These are phyloP conservation scores for Poecilia picta DNA, from an alignment of 2,797 vertebrate species.

Conservation along the genomic window DNA sequence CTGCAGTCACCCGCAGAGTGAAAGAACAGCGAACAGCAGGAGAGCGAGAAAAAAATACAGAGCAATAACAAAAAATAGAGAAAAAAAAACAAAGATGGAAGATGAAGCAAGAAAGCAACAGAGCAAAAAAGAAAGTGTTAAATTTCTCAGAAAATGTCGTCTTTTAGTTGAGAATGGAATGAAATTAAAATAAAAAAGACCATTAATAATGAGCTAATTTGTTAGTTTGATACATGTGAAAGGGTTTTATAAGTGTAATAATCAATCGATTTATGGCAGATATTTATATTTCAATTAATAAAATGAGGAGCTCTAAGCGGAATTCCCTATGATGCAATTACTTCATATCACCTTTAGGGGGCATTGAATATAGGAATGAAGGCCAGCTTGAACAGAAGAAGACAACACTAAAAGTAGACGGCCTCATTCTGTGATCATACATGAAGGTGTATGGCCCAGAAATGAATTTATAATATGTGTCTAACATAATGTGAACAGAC, in stretches of 20 bases:
- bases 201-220: neutral
- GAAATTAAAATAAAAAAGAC: neutral
- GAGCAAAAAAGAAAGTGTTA: neutral
- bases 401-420: neutral
- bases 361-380: neutral
- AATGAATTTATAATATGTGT: neutral
- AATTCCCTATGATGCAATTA: neutral
- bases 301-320: neutral
- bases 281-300: constrained; percentile 1
- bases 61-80: neutral
- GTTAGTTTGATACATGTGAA: neutral
- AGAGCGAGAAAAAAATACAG: constrained; percentile 1
- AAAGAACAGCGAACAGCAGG: constrained; percentile 12
- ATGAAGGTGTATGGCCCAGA: neutral
- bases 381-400: neutral
- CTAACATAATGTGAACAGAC: neutral
- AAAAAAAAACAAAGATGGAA: neutral
- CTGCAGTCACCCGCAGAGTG: constrained; percentile 29
- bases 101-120: neutral
- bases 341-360: neutral
- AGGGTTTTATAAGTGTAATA: neutral
- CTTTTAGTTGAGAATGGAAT: neutral
- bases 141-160: neutral
- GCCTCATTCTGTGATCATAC: neutral
- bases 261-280: neutral